Conservation (phyloP, 2,113 vertebrate genomes). For the Hemiprocne comata region DNA sequence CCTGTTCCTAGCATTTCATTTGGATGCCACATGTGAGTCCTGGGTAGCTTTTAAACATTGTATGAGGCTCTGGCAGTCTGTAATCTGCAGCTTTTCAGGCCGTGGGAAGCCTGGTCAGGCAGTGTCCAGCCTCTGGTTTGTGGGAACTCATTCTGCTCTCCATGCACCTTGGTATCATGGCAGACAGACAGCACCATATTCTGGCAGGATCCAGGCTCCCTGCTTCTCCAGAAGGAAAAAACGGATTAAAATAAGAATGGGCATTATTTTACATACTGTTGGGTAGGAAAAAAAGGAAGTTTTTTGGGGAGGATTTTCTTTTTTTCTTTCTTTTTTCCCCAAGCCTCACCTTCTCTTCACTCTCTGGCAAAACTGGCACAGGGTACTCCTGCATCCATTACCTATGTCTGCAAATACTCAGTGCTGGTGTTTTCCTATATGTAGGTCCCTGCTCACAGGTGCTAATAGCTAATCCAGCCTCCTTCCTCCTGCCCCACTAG, state of each 20-base stretch:
- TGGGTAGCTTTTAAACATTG: background rate
- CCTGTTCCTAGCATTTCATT: background rate
- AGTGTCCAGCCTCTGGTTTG: background rate
- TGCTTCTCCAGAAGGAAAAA: background rate
- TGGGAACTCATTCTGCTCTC: background rate
- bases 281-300: background rate
- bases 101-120: background rate
- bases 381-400: background rate
- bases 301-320: no score
- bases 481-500: background rate
- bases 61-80: background rate
- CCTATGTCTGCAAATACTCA: background rate
- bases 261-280: background rate
- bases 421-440: background rate
- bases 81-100: background rate
- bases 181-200: background rate
- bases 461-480: background rate
- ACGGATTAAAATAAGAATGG: background rate
- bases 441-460: background rate
- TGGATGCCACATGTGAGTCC: background rate
- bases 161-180: background rate
- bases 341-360: background rate
- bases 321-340: background rate
- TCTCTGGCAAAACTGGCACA: background rate
- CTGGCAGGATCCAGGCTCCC: background rate